Percentiles rank a stretch among this genome's conserved stretches.
Evolutionary conservation across 2,113 vertebrate genomes (phyloP).

Genomic region (Mellivora capensis): DNA sequence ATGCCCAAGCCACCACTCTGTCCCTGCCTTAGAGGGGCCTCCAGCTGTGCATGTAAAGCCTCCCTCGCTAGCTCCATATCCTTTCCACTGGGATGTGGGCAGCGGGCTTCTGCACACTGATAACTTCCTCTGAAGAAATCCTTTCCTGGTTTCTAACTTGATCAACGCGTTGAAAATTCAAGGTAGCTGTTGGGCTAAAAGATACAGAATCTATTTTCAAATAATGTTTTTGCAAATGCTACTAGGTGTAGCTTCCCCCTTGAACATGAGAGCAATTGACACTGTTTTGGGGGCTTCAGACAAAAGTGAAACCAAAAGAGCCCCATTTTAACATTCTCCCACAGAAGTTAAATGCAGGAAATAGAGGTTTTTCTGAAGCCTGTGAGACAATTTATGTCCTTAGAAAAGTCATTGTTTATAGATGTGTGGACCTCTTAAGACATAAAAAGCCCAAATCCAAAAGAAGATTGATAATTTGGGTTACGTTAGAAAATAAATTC

Average conservation of each 20-base stretch:
- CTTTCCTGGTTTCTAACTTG: background rate
- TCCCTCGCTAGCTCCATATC: background rate
- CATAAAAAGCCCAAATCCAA: background rate
- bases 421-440: background rate
- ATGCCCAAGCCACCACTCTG: background rate
- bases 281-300: background rate
- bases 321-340: background rate
- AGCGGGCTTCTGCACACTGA: no score
- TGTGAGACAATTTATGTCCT: background rate
- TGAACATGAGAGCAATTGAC: background rate
- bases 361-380: background rate
- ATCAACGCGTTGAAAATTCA: background rate
- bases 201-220: background rate
- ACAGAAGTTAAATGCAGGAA: background rate
- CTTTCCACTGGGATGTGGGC: background rate
- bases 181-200: background rate
- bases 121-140: background rate
- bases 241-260: background rate
- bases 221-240: background rate
- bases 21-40: no score
- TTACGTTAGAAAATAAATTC: background rate
- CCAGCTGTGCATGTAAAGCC: background rate
- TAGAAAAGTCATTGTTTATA: background rate
- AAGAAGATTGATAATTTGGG: background rate
- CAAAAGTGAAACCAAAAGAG: background rate